phyloP scores from a whole-genome alignment of 2,888 invertebrate genomes.

The Amblyjoppa proteus region DNA sequence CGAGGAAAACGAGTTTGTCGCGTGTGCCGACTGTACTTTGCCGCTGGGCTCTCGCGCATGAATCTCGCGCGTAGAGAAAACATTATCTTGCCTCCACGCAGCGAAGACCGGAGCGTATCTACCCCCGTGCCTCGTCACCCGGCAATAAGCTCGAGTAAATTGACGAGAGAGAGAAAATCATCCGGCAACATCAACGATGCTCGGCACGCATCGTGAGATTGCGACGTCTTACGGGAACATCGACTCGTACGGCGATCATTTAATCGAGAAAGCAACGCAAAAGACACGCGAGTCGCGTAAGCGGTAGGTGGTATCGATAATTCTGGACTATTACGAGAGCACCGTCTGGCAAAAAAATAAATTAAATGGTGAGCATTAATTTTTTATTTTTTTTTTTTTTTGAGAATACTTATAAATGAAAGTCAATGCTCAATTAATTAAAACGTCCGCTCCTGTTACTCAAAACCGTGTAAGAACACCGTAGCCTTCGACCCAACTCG shows the following conservation, averaged over 20 bases:
- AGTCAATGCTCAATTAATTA: neutral
- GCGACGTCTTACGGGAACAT: neutral
- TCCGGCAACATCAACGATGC: constrained; percentile 21
- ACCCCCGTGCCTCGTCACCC: constrained; percentile 29
- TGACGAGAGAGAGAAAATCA: constrained; percentile 21
- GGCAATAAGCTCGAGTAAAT: constrained; percentile 39
- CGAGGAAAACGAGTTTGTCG: constrained; percentile 31
- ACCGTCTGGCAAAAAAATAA: too few species aligned
- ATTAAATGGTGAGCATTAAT: too few species aligned
- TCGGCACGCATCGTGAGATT: constrained; percentile 37
- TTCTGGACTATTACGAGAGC: too few species aligned
- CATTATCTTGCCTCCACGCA: constrained; percentile 16
- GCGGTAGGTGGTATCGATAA: too few species aligned
- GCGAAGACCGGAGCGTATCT: neutral
- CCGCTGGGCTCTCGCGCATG: neutral
- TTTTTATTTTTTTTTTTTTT: neutral
- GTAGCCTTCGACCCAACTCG: neutral
- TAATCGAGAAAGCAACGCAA: constrained; percentile 8
- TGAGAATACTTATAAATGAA: neutral
- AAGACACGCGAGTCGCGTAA: neutral
- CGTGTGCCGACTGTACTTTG: constrained; percentile 26
- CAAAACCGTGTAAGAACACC: constrained; percentile 20
- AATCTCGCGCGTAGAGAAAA: constrained; percentile 8
- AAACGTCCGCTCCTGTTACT: constrained; percentile 24
- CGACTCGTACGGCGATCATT: constrained; percentile 28